A percentile compares a stretch with the other conserved stretches of the same genome.
Conservation (phyloP, 2,797 vertebrate genomes). For the Etheostoma nigrum region DNA sequence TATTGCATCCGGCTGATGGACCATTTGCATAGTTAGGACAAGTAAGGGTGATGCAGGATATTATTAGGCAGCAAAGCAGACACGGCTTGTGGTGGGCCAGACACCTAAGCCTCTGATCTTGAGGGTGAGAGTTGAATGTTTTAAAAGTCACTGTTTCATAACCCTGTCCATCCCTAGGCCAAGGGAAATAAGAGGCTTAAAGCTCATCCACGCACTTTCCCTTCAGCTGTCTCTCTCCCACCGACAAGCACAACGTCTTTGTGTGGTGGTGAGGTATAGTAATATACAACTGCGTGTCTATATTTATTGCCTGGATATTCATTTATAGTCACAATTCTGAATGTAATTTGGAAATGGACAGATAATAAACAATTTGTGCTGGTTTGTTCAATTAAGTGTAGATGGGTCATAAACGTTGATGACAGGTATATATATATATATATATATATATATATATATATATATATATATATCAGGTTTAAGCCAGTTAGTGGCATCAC, state of each 20-base stretch:
- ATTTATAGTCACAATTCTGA: background rate
- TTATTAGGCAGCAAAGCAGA: conserved; percentile 10
- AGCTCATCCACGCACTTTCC: conserved; percentile 70
- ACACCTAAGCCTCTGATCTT: conserved; percentile 47
- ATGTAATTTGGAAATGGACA: background rate
- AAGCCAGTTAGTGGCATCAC: background rate
- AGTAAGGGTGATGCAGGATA: conserved; percentile 25
- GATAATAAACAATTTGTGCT: no score
- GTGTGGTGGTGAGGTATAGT: conserved; percentile 16
- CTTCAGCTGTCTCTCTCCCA: conserved; percentile 43
- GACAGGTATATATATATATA: no score
- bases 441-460: no score
- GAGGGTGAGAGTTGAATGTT: conserved; percentile 54
- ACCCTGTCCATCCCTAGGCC: conserved; percentile 69
- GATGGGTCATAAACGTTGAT: background rate
- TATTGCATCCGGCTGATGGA: conserved; percentile 51
- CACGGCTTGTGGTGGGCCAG: background rate
- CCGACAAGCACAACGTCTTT: conserved; percentile 18
- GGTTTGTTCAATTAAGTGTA: background rate
- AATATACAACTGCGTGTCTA: background rate
- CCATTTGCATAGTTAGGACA: background rate
- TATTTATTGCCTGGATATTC: background rate
- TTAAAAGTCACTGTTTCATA: conserved; percentile 64
- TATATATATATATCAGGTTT: background rate
- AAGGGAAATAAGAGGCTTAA: conserved; percentile 83